These are phyloP conservation scores for Telenomus remus DNA, from an alignment of 1,140 invertebrate species.

Conservation along the genomic window DNA sequence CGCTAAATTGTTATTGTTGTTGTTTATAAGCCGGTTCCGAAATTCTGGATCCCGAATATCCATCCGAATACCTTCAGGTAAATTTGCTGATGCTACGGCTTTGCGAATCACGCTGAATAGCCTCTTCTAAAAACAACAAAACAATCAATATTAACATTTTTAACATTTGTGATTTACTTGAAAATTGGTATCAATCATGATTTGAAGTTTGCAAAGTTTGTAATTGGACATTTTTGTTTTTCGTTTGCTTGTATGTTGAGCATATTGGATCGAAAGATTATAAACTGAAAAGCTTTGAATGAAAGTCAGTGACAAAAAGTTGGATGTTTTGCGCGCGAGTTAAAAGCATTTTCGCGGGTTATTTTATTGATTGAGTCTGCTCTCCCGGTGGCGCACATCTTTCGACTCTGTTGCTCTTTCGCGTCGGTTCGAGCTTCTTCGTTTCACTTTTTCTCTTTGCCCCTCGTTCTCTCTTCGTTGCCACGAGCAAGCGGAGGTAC, in stretches of 20 bases:
- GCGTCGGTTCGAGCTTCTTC: conserved; percentile 21
- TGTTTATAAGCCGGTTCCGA: conserved; percentile 31
- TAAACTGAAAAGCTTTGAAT: conserved; percentile 3
- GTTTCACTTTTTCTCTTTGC: conserved; percentile 37
- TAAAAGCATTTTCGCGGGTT: conserved; percentile 67
- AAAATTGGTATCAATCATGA: too few relatives aligned
- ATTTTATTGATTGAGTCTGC: conserved; percentile 71
- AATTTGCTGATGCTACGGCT: conserved; percentile 17
- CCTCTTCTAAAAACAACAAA: conserved; percentile 14
- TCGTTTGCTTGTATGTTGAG: not conserved
- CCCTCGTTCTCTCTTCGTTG: conserved; percentile 4
- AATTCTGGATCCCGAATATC: conserved; percentile 18
- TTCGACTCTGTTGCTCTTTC: conserved; percentile 53
- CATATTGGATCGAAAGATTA: not conserved
- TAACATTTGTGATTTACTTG: too few relatives aligned
- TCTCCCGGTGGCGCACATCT: conserved; percentile 54
- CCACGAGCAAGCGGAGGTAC: conserved; percentile 9
- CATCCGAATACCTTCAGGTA: conserved; percentile 8
- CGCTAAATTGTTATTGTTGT: conserved; percentile 28
- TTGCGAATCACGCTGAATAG: conserved; percentile 17
- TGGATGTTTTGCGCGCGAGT: conserved; percentile 18
- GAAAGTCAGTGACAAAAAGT: not conserved
- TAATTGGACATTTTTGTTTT: not conserved
- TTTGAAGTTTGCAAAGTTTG: not conserved
- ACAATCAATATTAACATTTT: not conserved